Evolutionary conservation across 2,888 invertebrate species (phyloP).

Genomic region (Corbicula japonica): DNA sequence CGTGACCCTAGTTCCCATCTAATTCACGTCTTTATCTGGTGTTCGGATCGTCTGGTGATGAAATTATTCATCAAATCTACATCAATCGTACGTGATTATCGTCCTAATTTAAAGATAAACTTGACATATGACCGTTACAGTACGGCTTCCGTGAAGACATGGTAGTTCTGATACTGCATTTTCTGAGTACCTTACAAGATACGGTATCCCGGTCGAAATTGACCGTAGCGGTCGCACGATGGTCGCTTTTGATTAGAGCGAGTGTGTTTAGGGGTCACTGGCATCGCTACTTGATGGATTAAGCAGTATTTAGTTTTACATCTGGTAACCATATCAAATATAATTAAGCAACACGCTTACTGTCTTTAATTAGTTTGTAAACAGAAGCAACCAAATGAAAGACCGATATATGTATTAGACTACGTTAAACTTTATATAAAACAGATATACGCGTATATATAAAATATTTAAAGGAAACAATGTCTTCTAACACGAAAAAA

Average conservation of each 20-base stretch:
- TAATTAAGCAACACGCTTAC: background rate
- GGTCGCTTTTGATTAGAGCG: constrained; percentile 11
- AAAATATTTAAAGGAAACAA: too few relatives aligned
- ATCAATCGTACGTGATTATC: constrained; percentile 9
- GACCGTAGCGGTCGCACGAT: constrained; percentile 19
- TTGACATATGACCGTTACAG: constrained; percentile 1
- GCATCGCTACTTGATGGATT: background rate
- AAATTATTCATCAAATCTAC: constrained; percentile 25
- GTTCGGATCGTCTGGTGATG: constrained; percentile 14
- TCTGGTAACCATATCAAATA: background rate
- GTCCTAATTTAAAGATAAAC: constrained; percentile 13
- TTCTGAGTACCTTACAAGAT: too few relatives aligned
- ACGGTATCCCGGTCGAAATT: background rate
- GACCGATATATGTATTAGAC: background rate
- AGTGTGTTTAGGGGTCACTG: background rate
- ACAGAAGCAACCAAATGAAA: background rate
- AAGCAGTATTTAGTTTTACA: background rate
- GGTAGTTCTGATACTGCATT: background rate
- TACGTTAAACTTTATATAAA: too few relatives aligned
- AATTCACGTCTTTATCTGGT: constrained; percentile 2
- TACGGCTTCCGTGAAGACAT: background rate
- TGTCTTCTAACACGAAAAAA: too few relatives aligned
- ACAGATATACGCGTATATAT: too few relatives aligned
- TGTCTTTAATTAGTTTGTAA: background rate
- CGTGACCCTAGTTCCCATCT: background rate